A percentile compares a stretch with the other conserved stretches of the same genome.
These are phyloP conservation scores for Paraescarpia echinospica DNA, from an alignment of 1,140 invertebrate genomes.

Conservation along the genomic window DNA sequence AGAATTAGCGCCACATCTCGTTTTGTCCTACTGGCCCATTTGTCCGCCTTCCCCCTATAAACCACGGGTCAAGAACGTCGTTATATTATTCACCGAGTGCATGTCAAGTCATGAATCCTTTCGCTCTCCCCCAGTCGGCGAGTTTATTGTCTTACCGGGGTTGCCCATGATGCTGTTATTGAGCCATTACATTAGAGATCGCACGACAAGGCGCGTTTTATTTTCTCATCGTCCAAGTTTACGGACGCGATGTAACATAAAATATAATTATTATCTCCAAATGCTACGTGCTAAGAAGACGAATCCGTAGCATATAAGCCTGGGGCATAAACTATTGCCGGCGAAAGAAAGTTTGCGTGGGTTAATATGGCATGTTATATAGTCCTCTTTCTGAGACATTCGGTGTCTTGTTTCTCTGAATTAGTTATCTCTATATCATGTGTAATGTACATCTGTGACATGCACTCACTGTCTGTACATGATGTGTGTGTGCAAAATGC, in stretches of 20 bases:
- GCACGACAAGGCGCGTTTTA: background rate
- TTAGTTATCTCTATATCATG: background rate
- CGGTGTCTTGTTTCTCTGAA: background rate
- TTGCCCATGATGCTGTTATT: background rate
- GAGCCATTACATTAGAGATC: background rate
- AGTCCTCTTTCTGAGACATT: background rate
- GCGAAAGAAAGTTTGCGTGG: background rate
- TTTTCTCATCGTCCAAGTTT: constrained; percentile 5
- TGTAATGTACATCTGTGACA: background rate
- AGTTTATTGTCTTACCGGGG: background rate
- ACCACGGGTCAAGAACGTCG: background rate
- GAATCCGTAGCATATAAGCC: background rate
- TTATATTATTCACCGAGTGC: background rate
- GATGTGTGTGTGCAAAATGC: background rate
- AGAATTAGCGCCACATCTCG: no score
- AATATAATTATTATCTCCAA: background rate
- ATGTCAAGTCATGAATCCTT: background rate
- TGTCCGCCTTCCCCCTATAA: background rate
- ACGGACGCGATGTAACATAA: background rate
- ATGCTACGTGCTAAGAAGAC: background rate
- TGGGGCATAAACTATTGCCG: background rate
- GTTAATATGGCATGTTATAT: background rate
- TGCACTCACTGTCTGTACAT: no score
- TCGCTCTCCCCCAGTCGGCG: background rate
- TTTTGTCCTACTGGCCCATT: no score